Evolutionary conservation across 2,797 vertebrate genomes (phyloP).

Genomic region (Danio albolineatus): DNA sequence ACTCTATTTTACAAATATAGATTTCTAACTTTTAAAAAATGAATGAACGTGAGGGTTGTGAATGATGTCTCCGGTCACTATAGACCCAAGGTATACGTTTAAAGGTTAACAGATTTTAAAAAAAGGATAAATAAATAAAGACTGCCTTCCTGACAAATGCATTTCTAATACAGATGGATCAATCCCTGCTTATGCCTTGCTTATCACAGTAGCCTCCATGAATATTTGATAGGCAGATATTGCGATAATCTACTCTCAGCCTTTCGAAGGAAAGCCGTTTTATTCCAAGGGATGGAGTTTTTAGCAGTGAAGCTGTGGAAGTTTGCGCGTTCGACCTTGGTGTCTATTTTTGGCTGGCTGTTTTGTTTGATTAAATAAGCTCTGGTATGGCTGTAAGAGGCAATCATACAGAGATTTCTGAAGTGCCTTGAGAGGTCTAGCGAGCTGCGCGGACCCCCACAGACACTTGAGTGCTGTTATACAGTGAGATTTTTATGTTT

Average conservation of each 20-base stretch:
- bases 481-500: constrained; percentile 46
- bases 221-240: constrained; percentile 75
- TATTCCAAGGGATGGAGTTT: constrained; percentile 60
- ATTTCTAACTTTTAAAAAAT: too few species aligned
- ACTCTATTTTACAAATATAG: too few species aligned
- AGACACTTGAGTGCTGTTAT: constrained; percentile 38
- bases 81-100: too few species aligned
- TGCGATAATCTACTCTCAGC: constrained; percentile 60
- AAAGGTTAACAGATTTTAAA: too few species aligned
- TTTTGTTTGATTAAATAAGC: constrained; percentile 71
- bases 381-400: constrained; percentile 58
- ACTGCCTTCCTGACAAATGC: constrained; percentile 67
- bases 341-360: constrained; percentile 57
- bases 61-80: too few species aligned
- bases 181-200: constrained; percentile 69
- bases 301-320: constrained; percentile 15
- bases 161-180: constrained; percentile 71
- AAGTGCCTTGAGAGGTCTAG: constrained; percentile 50
- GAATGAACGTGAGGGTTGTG: too few species aligned
- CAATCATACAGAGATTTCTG: constrained; percentile 56
- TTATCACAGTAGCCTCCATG: constrained; percentile 69
- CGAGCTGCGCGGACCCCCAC: constrained; percentile 4
- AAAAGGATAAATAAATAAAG: too few species aligned
- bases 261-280: constrained; percentile 59
- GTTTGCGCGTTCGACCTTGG: constrained; percentile 45